Evolutionary conservation across 1,140 invertebrate genomes (phyloP).

Genomic region (Listronotus bonariensis): DNA sequence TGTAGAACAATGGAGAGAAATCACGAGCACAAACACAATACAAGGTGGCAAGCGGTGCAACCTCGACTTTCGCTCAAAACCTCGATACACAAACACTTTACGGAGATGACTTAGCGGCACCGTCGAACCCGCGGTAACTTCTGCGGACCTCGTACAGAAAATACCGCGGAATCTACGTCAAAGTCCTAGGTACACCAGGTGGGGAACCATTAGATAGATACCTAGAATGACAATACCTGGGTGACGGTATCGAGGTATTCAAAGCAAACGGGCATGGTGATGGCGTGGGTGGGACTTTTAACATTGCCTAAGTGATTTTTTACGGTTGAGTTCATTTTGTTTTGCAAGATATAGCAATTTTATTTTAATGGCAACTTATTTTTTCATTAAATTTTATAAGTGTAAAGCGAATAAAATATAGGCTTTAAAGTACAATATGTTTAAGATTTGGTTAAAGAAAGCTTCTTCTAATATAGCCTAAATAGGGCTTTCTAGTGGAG

Average conservation of each 20-base stretch:
- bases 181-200: conserved; percentile 20
- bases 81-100: background rate
- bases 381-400: background rate
- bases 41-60: conserved; percentile 12
- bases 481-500: background rate
- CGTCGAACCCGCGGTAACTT: conserved; percentile 15
- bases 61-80: background rate
- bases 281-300: conserved; percentile 6
- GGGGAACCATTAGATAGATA: conserved; percentile 31
- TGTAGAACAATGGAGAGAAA: conserved; percentile 7
- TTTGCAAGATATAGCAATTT: too few species aligned
- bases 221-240: conserved; percentile 14
- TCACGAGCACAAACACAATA: conserved; percentile 18
- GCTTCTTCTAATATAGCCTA: background rate
- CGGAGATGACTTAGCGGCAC: conserved; percentile 5
- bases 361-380: too few species aligned
- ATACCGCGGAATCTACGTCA: conserved; percentile 19
- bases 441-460: too few species aligned
- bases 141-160: conserved; percentile 17
- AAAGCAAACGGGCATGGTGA: too few species aligned
- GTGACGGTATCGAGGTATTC: conserved; percentile 8
- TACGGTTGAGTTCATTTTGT: background rate
- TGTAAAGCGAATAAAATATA: too few species aligned
- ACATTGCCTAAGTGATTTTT: background rate
- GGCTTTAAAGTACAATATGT: too few species aligned